phyloP scores from a whole-genome alignment of 2,113 vertebrate genomes.

The Eolophus roseicapilla region DNA sequence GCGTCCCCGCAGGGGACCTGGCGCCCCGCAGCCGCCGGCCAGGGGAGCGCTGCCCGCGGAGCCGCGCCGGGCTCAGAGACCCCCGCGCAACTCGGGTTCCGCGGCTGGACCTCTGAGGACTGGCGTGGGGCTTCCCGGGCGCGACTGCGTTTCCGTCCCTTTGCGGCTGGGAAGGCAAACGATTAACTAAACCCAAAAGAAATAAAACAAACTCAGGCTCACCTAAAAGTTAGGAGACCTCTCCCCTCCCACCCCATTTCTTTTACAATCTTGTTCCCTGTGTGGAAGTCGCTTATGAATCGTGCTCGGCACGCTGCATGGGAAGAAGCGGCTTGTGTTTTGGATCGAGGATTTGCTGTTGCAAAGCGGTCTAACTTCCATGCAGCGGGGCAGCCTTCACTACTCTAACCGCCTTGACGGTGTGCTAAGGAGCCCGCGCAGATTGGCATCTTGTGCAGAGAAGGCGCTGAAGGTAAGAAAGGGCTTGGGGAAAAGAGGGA shows the following conservation, averaged over 20 bases:
- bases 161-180: not conserved
- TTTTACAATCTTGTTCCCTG: not conserved
- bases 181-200: not conserved
- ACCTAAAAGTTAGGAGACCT: conserved; percentile 55
- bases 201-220: conserved; percentile 51
- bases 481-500: not conserved
- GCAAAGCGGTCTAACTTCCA: conserved; percentile 43
- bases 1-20: not conserved
- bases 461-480: conserved; percentile 67
- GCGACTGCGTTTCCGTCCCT: not conserved
- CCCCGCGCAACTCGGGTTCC: conserved; percentile 14
- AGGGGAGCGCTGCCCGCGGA: not conserved
- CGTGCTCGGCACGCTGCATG: conserved; percentile 15
- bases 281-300: not conserved
- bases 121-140: not conserved
- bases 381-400: conserved; percentile 24
- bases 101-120: conserved; percentile 13
- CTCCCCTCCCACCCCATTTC: not conserved
- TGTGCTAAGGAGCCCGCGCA: conserved; percentile 32
- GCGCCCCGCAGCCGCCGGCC: not conserved
- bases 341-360: conserved; percentile 53
- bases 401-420: conserved; percentile 9
- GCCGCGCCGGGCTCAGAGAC: not conserved
- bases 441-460: not conserved
- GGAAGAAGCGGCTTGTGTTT: conserved; percentile 35